These are phyloP conservation scores for Nycticryphes semicollaris DNA, from an alignment of 2,113 vertebrate species.

Conservation along the genomic window DNA sequence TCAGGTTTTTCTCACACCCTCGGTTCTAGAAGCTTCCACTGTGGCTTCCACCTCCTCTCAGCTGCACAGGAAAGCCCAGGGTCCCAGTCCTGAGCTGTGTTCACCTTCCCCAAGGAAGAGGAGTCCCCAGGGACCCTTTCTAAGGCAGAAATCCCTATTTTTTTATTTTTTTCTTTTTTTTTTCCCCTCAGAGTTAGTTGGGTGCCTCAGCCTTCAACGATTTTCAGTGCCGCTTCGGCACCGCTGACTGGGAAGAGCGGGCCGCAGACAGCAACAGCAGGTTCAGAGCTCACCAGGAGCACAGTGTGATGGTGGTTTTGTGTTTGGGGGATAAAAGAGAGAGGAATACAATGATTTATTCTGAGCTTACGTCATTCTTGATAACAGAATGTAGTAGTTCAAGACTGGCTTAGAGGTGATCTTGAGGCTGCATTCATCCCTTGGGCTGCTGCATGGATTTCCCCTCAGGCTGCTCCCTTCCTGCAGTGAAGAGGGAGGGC, in stretches of 20 bases:
- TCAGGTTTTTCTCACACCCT: background rate
- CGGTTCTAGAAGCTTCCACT: rapidly evolving
- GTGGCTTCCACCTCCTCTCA: rapidly evolving
- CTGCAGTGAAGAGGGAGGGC: background rate
- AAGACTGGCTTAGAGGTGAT: background rate
- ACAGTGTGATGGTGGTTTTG: background rate
- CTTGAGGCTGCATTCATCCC: background rate
- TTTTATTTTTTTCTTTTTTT: too few species aligned
- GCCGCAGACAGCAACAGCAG: background rate
- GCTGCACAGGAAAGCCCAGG: rapidly evolving
- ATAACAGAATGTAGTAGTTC: background rate
- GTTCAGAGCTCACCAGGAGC: background rate
- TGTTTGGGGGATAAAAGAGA: background rate
- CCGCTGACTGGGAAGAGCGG: background rate
- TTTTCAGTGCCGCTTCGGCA: rapidly evolving
- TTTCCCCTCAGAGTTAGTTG: too few species aligned
- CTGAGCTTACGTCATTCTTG: background rate
- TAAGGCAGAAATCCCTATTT: background rate
- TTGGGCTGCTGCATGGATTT: background rate
- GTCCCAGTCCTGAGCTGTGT: background rate
- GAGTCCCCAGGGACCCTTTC: too few species aligned
- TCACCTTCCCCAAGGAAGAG: background rate
- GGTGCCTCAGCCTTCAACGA: rapidly evolving
- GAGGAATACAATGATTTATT: background rate
- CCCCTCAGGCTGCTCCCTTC: background rate